phyloP scores from a whole-genome alignment of 2,888 invertebrate genomes.

The Tachina fera region DNA sequence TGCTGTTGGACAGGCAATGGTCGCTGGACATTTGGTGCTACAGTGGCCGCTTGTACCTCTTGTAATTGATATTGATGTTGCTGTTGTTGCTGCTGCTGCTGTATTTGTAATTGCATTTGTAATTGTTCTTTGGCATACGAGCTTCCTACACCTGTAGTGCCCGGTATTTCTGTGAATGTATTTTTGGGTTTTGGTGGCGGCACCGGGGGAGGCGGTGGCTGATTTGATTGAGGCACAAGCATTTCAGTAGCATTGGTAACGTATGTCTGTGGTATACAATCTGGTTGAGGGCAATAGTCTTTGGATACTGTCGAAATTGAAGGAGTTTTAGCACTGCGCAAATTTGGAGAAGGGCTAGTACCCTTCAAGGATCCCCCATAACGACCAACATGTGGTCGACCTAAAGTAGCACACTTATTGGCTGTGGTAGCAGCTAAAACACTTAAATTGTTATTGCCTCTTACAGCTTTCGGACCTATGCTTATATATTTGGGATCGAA shows the following conservation, averaged over 20 bases:
- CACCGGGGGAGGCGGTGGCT: constrained; percentile 77
- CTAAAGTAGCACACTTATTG: constrained; percentile 82
- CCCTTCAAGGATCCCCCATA: constrained; percentile 82
- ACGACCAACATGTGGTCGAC: constrained; percentile 80
- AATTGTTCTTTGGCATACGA: constrained; percentile 80
- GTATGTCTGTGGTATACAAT: constrained; percentile 80
- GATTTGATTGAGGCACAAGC: constrained; percentile 71
- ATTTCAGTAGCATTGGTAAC: constrained; percentile 70
- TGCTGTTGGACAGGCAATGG: constrained; percentile 75
- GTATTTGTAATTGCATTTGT: constrained; percentile 72
- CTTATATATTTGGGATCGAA: constrained; percentile 83
- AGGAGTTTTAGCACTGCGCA: constrained; percentile 83
- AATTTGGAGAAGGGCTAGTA: constrained; percentile 81
- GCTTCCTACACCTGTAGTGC: constrained; percentile 82
- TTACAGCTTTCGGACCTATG: constrained; percentile 82
- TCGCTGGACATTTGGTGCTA: constrained; percentile 74
- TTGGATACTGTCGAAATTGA: constrained; percentile 83
- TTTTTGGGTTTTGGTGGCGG: constrained; percentile 80
- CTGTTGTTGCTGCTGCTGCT: constrained; percentile 75
- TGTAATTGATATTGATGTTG: constrained; percentile 78
- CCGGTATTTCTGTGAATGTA: constrained; percentile 82
- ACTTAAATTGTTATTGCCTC: constrained; percentile 81
- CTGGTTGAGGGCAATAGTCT: constrained; percentile 82
- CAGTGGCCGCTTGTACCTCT: constrained; percentile 73
- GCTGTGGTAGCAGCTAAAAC: constrained; percentile 79